phyloP scores from a whole-genome alignment of 2,888 invertebrate species.

The Chrysina gloriosa region DNA sequence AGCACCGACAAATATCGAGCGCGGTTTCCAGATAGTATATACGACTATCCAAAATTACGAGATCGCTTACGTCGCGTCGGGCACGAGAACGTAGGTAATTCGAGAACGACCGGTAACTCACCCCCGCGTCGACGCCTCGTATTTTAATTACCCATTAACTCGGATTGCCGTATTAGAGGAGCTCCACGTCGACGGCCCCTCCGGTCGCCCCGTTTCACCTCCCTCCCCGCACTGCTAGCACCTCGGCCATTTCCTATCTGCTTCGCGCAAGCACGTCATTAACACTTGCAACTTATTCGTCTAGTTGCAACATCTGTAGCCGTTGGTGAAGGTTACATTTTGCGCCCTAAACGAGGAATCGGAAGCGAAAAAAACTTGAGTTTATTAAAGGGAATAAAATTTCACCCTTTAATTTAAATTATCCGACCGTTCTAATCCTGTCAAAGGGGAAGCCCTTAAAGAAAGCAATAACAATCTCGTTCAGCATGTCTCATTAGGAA shows the following conservation, averaged over 20 bases:
- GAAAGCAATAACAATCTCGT: too few relatives aligned
- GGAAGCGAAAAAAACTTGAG: too few relatives aligned
- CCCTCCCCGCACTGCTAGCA: neutral
- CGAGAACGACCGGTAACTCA: slow-evolving; percentile 27
- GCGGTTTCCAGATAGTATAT: neutral
- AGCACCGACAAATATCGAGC: slow-evolving; percentile 20
- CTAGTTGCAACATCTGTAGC: too few relatives aligned
- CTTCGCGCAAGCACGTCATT: slow-evolving; percentile 11
- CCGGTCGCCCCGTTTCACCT: neutral
- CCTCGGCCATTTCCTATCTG: slow-evolving; percentile 16
- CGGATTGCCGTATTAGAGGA: slow-evolving; percentile 31
- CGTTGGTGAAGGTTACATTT: too few relatives aligned
- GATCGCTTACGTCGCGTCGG: neutral
- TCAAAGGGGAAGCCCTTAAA: too few relatives aligned
- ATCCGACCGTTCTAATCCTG: too few relatives aligned
- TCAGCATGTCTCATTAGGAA: too few relatives aligned
- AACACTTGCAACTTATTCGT: slow-evolving; percentile 4
- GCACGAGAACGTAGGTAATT: slow-evolving; percentile 7
- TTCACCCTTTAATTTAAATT: too few relatives aligned
- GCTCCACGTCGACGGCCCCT: too few relatives aligned
- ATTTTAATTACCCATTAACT: slow-evolving; percentile 36
- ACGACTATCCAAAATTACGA: slow-evolving; percentile 5
- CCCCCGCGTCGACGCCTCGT: slow-evolving; percentile 31
- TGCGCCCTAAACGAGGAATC: too few relatives aligned
- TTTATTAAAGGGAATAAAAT: too few relatives aligned